These are phyloP conservation scores for Ornithoptera alexandrae DNA, from an alignment of 2,888 invertebrate genomes.

Conservation along the genomic window DNA sequence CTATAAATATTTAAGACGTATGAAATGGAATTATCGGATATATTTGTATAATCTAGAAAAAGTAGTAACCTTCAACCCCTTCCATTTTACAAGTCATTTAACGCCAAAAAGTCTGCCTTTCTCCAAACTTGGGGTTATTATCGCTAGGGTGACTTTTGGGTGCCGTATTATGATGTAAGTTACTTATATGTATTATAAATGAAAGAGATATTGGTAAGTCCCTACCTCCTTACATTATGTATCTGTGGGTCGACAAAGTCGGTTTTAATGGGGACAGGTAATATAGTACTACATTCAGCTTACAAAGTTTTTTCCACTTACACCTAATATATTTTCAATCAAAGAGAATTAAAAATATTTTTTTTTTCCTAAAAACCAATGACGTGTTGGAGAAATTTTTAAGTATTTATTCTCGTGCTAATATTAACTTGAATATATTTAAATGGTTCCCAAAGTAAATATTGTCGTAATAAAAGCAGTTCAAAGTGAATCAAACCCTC, in stretches of 20 bases:
- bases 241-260: conserved; percentile 45
- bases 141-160: conserved; percentile 23
- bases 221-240: conserved; percentile 24
- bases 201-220: conserved; percentile 31
- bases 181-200: conserved; percentile 26
- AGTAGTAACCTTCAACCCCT: not conserved
- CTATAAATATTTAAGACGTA: no score
- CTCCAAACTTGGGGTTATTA: conserved; percentile 13
- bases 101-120: conserved; percentile 20
- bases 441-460: conserved; percentile 24
- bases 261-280: conserved; percentile 70
- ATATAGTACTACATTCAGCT: conserved; percentile 52
- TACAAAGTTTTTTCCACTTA: conserved; percentile 10
- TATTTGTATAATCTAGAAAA: conserved; percentile 8
- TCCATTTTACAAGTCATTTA: conserved; percentile 23
- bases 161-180: conserved; percentile 1
- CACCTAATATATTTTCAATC: not conserved
- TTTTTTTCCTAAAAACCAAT: not conserved
- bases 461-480: conserved; percentile 30
- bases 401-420: not conserved
- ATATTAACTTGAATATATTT: conserved; percentile 19
- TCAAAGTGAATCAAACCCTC: conserved; percentile 40
- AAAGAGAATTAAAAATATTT: not conserved
- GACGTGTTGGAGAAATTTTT: no score
- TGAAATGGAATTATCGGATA: not conserved